Evolutionary conservation across 2,113 vertebrate species (phyloP).

Genomic region (Tichodroma muraria): DNA sequence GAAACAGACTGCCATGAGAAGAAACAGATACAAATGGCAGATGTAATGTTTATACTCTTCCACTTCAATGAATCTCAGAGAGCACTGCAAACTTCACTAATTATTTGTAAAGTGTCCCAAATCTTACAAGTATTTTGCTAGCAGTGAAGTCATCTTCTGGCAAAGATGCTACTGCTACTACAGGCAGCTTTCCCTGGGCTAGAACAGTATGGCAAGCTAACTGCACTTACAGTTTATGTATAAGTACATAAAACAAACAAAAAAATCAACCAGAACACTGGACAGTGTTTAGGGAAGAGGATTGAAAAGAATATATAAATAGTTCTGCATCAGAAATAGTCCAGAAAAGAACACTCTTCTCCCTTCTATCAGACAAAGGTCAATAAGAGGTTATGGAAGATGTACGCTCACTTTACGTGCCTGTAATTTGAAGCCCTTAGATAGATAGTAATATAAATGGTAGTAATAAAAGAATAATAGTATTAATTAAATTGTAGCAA

Average conservation of each 20-base stretch:
- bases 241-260: background rate
- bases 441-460: background rate
- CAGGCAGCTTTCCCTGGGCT: background rate
- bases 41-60: background rate
- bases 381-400: background rate
- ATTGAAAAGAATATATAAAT: background rate
- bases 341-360: background rate
- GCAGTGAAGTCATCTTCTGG: background rate
- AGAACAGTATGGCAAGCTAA: background rate
- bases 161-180: background rate
- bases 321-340: background rate
- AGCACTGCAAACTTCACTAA: background rate
- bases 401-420: background rate
- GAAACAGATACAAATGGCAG: background rate
- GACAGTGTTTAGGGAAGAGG: background rate
- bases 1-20: background rate
- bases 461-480: background rate
- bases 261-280: background rate
- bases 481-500: background rate
- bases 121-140: background rate
- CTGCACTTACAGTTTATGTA: background rate
- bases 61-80: background rate
- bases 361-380: background rate
- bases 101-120: background rate
- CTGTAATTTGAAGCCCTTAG: background rate